phyloP scores from a whole-genome alignment of 2,888 invertebrate species.

The Choristoneura rosaceana region DNA sequence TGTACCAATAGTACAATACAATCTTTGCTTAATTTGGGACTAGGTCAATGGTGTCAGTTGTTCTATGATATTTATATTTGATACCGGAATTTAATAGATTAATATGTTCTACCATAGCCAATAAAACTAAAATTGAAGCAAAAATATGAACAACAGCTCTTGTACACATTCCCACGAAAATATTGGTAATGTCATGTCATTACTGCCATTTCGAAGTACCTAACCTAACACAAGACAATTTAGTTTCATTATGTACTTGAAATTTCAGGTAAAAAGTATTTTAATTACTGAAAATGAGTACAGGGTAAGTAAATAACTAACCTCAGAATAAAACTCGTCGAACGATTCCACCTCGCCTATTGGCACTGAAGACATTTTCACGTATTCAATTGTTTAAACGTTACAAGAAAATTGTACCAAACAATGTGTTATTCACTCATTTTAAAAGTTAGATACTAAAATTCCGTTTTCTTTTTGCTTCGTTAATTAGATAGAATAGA shows the following conservation, averaged over 20 bases:
- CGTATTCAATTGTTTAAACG: conserved; percentile 16
- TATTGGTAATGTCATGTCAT: not conserved
- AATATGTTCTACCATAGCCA: no score
- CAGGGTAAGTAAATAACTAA: conserved; percentile 63
- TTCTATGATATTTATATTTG: no score
- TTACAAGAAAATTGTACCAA: conserved; percentile 6
- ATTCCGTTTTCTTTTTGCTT: not conserved
- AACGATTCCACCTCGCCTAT: conserved; percentile 88
- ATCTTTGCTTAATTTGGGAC: no score
- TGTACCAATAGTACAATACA: no score
- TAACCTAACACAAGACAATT: not conserved
- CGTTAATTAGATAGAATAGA: no score
- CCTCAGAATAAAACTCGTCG: conserved; percentile 93
- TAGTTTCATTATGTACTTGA: not conserved
- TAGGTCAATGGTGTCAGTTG: no score
- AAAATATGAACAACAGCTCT: not conserved
- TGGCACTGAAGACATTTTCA: conserved; percentile 64
- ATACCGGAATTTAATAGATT: no score
- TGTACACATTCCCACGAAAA: not conserved
- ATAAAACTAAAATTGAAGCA: not conserved
- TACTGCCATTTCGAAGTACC: not conserved
- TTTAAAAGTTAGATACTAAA: not conserved
- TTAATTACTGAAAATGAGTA: not conserved
- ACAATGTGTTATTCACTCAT: conserved; percentile 21
- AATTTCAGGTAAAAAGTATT: not conserved